Base-by-base conservation (phyloP, 2,888 invertebrate species). In the Drosophila paucipuncta region DNA sequence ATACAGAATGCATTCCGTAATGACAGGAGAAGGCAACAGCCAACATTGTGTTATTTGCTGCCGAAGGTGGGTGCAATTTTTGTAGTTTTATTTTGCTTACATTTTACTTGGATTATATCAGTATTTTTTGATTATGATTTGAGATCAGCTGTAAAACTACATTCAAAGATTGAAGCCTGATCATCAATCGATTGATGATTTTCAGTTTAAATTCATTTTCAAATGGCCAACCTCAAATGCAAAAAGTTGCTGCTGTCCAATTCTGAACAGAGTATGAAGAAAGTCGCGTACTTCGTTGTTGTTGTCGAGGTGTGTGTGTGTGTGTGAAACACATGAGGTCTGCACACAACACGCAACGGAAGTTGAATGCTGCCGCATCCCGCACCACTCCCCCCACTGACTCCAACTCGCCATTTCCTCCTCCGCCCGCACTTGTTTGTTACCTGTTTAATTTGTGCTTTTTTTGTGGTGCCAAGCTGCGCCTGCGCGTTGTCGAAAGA, bases 401-500 rank as follows among this genome's bases (percentile, higher is more conserved):
- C 37, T 3, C 10, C 30, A 22, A 1, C 25, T 25, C 47, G 7
- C 33, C 31, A 35, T 10, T 53, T 28, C 16, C n/a, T 11, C 28
- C 41, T 16, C 25, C 47, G 9, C 47, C 22, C 16, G 47, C 22
- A 43, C 35, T 25, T 53, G 28, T 10, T 70, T 70, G 35, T 73
- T 68, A 73, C 68, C 73, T 67, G 54, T 64, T 72, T 61, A 22
- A 16, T 31, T 31, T 22, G 25, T 30, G 22, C 22, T 22, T 43
- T 41, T 47, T 41, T 35, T 35, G 41, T 49, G 59, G 82, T 84
- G 49, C 65, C 78, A 80, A 60, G 72, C 57, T 80, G 65, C 71
- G 85, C 77, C 41, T 64, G 75, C 73, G 80, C 47, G 64, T 77
- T 82, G 63, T 72, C 63, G 9, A 68, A 77, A 76, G 67, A 65